Conservation (phyloP, 2,888 invertebrate genomes). For the Tipula confusa region DNA sequence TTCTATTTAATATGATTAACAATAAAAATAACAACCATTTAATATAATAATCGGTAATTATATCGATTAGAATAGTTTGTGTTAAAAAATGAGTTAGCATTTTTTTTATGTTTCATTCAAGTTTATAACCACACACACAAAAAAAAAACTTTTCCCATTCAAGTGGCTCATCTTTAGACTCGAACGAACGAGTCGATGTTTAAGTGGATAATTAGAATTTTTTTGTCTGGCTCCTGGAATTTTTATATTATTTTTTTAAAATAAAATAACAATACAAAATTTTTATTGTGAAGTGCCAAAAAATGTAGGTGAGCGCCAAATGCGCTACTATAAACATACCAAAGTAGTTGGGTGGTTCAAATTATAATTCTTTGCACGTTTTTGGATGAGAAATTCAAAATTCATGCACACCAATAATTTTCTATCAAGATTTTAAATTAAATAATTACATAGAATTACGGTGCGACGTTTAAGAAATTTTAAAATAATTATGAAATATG, state of each 20-base stretch:
- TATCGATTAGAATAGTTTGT: background rate
- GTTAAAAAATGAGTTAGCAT: background rate
- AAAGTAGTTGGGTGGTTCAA: background rate
- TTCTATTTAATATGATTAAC: background rate
- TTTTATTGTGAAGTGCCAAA: conserved; percentile 6
- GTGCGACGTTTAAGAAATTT: background rate
- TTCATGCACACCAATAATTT: background rate
- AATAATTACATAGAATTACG: background rate
- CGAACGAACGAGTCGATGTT: background rate
- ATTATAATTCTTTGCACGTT: background rate
- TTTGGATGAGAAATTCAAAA: background rate
- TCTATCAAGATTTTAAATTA: background rate
- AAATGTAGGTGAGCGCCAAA: background rate
- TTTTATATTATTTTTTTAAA: background rate
- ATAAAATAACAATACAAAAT: background rate
- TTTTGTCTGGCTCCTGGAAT: background rate
- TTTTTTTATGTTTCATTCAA: background rate
- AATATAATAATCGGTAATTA: background rate
- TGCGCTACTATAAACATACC: background rate
- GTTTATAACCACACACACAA: background rate
- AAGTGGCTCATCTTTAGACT: background rate
- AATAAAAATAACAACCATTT: conserved; percentile 13
- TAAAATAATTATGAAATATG: background rate
- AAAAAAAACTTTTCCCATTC: background rate
- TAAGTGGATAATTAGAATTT: background rate